Percentiles rank a stretch among this genome's conserved stretches.
phyloP scores from a whole-genome alignment of 2,113 vertebrate species.

The Oncorhynchus gorbuscha region DNA sequence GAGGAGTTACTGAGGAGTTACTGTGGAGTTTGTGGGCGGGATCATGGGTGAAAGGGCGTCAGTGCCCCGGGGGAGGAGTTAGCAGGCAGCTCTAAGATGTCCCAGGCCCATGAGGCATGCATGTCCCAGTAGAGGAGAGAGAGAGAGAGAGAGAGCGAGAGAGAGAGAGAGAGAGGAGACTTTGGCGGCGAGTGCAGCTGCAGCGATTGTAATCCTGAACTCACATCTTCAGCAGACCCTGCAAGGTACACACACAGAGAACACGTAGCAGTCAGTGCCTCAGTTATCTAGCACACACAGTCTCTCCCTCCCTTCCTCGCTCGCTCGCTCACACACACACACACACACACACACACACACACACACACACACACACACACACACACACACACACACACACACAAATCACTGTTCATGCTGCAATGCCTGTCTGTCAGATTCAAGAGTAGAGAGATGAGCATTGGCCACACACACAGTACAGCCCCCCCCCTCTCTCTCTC shows the following conservation, averaged over 20 bases:
- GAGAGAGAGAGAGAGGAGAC: not conserved
- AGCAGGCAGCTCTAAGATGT: slow-evolving; percentile 20
- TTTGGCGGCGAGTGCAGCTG: not conserved
- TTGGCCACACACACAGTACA: not conserved
- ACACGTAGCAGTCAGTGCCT: too few relatives aligned
- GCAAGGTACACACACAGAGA: not conserved
- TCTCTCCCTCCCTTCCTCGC: not conserved
- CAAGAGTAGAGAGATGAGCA: too few relatives aligned
- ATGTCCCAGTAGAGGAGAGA: slow-evolving; percentile 51
- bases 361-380: too few relatives aligned
- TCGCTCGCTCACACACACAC: not conserved
- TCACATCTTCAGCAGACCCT: not conserved
- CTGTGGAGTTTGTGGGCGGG: too few relatives aligned
- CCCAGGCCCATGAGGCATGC: slow-evolving; percentile 53
- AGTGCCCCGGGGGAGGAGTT: slow-evolving; percentile 45
- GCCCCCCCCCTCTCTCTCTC: too few relatives aligned
- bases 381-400: too few relatives aligned
- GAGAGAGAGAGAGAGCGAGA: slow-evolving; percentile 8
- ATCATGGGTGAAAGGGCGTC: slow-evolving; percentile 37
- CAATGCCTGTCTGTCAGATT: too few relatives aligned
- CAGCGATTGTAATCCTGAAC: not conserved
- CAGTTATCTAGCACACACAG: too few relatives aligned
- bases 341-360: too few relatives aligned
- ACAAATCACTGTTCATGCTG: too few relatives aligned
- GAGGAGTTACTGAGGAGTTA: too few relatives aligned